These are phyloP conservation scores for Sepiola atlantica DNA, from an alignment of 2,888 invertebrate genomes.

Conservation along the genomic window DNA sequence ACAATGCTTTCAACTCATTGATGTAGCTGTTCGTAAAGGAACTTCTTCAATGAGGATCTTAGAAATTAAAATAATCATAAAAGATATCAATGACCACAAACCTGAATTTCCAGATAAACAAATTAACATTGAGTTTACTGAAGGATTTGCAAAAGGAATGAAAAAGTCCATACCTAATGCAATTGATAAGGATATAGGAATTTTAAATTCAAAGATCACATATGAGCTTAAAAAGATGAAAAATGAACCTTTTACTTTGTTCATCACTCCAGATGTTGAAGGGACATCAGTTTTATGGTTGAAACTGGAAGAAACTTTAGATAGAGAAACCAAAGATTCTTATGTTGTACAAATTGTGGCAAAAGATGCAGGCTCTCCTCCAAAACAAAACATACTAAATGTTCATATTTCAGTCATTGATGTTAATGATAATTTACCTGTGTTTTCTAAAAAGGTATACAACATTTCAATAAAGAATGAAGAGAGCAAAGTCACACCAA, in stretches of 20 bases:
- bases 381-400: background rate
- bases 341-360: background rate
- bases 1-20: background rate
- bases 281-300: background rate
- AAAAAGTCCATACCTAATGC: background rate
- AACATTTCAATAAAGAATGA: background rate
- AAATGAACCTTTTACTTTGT: background rate
- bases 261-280: background rate
- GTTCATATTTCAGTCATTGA: background rate
- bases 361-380: background rate
- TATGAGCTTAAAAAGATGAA: background rate
- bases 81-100: background rate
- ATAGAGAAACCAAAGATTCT: background rate
- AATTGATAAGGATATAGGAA: background rate
- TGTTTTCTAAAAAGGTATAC: background rate
- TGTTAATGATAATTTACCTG: background rate
- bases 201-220: background rate
- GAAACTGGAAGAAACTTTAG: background rate
- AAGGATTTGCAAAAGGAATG: background rate
- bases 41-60: background rate
- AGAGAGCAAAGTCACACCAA: background rate
- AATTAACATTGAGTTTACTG: background rate
- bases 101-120: background rate
- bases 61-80: slow-evolving; percentile 12
- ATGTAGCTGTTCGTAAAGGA: background rate